Conservation (phyloP, 2,797 vertebrate genomes). For the Notoglanidium macrostoma region DNA sequence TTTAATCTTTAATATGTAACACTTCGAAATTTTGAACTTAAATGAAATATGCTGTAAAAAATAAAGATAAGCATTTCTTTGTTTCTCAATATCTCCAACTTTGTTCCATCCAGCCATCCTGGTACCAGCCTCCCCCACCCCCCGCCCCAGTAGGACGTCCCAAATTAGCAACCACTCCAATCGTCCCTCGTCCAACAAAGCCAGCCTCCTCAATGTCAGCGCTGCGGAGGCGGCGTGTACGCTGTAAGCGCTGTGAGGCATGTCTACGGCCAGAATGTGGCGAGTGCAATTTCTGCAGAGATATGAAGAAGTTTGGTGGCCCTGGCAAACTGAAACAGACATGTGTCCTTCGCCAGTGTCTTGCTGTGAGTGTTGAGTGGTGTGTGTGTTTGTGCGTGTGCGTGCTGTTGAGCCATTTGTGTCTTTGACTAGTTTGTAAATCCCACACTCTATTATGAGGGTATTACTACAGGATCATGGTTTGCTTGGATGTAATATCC, state of each 20-base stretch:
- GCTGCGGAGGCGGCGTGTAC: conserved; percentile 83
- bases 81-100: neutral
- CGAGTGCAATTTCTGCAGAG: conserved; percentile 96
- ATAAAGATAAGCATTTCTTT: neutral
- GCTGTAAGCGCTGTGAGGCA: conserved; percentile 94
- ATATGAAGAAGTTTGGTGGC: conserved; percentile 98
- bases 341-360: conserved; percentile 90
- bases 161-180: conserved; percentile 65
- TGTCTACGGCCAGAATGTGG: conserved; percentile 94
- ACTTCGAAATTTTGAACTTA: neutral
- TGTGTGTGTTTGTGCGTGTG: neutral
- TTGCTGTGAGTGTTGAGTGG: conserved; percentile 79
- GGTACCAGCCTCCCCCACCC: conserved; percentile 74
- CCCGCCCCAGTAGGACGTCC: conserved; percentile 69
- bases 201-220: conserved; percentile 73
- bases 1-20: neutral
- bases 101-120: conserved; percentile 66
- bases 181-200: conserved; percentile 65
- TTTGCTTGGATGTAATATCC: neutral
- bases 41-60: neutral
- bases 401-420: neutral
- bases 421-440: neutral
- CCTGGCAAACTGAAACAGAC: conserved; percentile 96
- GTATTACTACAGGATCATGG: neutral
- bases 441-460: neutral